These are phyloP conservation scores for Julus scandinavius DNA, from an alignment of 2,888 invertebrate genomes.

Conservation along the genomic window DNA sequence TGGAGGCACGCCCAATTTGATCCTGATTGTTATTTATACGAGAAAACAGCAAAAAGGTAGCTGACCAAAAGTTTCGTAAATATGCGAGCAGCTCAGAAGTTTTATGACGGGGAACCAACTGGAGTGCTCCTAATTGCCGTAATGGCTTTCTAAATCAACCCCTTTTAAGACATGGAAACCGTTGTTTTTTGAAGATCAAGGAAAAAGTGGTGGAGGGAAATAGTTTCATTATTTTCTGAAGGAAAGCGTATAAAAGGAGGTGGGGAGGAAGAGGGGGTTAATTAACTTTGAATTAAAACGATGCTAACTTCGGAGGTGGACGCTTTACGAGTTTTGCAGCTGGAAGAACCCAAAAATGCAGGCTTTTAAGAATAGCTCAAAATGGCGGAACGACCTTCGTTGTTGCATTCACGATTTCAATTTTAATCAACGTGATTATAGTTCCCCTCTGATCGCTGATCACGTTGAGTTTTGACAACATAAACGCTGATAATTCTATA, in stretches of 20 bases:
- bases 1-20: slow-evolving; percentile 14
- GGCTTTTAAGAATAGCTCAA: background rate
- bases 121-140: slow-evolving; percentile 27
- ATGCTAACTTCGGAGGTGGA: slow-evolving; percentile 5
- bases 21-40: slow-evolving; percentile 33
- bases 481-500: background rate
- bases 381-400: slow-evolving; percentile 21
- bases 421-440: background rate
- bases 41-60: slow-evolving; percentile 27
- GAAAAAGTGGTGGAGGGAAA: background rate
- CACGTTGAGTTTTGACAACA: background rate
- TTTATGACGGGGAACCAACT: background rate
- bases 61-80: background rate
- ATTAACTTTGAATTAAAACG: background rate
- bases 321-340: background rate
- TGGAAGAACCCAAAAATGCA: background rate
- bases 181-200: background rate
- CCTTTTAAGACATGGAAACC: slow-evolving; percentile 27
- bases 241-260: slow-evolving; percentile 13
- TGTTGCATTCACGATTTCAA: background rate
- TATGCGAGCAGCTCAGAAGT: background rate
- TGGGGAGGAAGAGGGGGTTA: background rate
- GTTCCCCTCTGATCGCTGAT: background rate
- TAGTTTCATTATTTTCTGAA: slow-evolving; percentile 13
- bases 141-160: slow-evolving; percentile 33